Percentiles rank a stretch among this genome's conserved stretches.
Conservation (phyloP, 2,113 vertebrate genomes). For the Gymnogyps californianus region DNA sequence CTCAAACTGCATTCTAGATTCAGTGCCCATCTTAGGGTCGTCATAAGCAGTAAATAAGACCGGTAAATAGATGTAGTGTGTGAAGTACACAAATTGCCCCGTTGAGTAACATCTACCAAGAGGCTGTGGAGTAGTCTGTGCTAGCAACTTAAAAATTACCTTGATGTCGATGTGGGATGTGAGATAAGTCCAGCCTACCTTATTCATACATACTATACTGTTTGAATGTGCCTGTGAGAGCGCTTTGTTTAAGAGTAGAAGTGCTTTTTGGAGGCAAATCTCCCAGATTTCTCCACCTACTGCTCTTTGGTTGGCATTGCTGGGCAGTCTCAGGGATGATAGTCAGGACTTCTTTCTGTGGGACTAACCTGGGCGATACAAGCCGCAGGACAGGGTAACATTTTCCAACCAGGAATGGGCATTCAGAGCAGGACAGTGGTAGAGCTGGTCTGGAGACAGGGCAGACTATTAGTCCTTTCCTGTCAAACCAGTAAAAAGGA, state of each 20-base stretch:
- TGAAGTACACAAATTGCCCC: neutral
- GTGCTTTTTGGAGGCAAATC: neutral
- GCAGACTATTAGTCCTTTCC: neutral
- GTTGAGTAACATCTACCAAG: neutral
- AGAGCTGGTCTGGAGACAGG: neutral
- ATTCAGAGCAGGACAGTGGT: neutral
- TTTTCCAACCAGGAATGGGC: neutral
- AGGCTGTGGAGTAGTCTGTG: neutral
- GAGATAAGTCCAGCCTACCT: neutral
- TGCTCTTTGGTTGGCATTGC: neutral
- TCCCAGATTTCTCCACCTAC: neutral
- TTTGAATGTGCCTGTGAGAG: neutral
- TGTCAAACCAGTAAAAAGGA: neutral
- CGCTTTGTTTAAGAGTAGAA: neutral
- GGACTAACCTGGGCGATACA: neutral
- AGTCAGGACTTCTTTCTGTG: neutral
- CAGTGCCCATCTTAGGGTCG: neutral
- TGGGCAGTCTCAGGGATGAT: fast-evolving
- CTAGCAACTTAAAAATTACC: neutral
- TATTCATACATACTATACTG: neutral
- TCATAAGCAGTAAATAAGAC: neutral
- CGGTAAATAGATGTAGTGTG: neutral
- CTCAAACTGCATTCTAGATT: neutral
- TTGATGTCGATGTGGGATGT: neutral
- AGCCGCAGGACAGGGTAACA: neutral